phyloP scores from a whole-genome alignment of 2,797 vertebrate genomes.

The Gallinago stenura region DNA sequence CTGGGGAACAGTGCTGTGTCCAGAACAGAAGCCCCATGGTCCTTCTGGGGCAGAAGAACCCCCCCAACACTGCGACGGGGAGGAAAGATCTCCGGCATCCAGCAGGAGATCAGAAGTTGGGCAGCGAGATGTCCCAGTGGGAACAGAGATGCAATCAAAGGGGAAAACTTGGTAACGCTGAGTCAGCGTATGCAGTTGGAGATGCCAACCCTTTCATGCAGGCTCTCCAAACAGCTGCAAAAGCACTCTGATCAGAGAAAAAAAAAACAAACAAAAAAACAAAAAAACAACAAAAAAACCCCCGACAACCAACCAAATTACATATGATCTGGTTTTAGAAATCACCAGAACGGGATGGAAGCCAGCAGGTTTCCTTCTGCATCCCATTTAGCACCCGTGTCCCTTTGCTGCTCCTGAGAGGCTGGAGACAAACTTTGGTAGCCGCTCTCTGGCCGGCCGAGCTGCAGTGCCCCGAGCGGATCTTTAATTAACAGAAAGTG shows the following conservation, averaged over 20 bases:
- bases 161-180: background rate
- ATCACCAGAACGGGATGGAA: background rate
- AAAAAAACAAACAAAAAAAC: background rate
- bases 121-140: background rate
- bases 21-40: background rate
- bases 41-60: background rate
- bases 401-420: background rate
- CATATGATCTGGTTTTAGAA: background rate
- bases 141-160: background rate
- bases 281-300: too few species aligned
- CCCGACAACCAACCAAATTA: background rate
- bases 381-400: accelerated
- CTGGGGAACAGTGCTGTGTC: accelerated
- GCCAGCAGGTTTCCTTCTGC: background rate
- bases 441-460: accelerated
- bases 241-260: background rate
- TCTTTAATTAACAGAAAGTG: conserved; percentile 70
- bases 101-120: background rate
- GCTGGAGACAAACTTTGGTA: background rate
- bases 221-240: background rate
- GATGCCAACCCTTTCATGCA: background rate
- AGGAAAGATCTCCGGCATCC: background rate
- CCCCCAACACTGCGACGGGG: accelerated
- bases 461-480: background rate
- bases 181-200: background rate